phyloP scores from a whole-genome alignment of 2,113 vertebrate genomes.

The Oreochromis niloticus region DNA sequence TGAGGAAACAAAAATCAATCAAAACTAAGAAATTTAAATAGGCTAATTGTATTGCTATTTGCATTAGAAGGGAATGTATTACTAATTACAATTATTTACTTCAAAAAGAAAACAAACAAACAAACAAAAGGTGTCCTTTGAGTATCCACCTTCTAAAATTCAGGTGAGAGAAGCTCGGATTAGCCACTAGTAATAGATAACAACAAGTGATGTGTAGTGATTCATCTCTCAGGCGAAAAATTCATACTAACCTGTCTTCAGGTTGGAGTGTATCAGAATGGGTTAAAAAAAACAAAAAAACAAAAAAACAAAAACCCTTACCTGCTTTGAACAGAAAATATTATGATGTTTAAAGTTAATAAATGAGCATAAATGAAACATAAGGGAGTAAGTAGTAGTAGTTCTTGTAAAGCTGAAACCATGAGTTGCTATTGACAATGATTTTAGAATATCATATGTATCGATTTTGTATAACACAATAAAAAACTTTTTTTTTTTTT shows the following conservation, averaged over 20 bases:
- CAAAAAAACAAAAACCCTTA: not conserved
- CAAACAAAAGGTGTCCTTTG: not conserved
- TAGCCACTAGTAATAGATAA: not conserved
- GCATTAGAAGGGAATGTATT: not conserved
- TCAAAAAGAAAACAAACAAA: not conserved
- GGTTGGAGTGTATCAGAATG: not conserved
- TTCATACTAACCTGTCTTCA: not conserved
- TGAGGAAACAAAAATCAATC: not conserved
- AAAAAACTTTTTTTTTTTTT: not conserved
- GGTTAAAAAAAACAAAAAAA: not conserved
- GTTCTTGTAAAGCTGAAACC: not conserved
- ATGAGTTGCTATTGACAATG: not conserved
- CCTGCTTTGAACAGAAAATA: not conserved
- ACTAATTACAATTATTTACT: slow-evolving; percentile 21
- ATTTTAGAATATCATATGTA: not conserved
- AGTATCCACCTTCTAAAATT: not conserved
- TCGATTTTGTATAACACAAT: not conserved
- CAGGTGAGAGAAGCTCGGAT: not conserved
- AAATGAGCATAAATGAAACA: not conserved
- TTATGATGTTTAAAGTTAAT: not conserved
- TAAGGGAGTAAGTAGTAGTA: not conserved
- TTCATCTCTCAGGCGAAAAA: not conserved
- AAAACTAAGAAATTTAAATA: slow-evolving; percentile 23
- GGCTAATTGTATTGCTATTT: not conserved
- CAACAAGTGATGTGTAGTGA: not conserved